These are phyloP conservation scores for Balearica regulorum DNA, from an alignment of 2,797 vertebrate species.

Conservation along the genomic window DNA sequence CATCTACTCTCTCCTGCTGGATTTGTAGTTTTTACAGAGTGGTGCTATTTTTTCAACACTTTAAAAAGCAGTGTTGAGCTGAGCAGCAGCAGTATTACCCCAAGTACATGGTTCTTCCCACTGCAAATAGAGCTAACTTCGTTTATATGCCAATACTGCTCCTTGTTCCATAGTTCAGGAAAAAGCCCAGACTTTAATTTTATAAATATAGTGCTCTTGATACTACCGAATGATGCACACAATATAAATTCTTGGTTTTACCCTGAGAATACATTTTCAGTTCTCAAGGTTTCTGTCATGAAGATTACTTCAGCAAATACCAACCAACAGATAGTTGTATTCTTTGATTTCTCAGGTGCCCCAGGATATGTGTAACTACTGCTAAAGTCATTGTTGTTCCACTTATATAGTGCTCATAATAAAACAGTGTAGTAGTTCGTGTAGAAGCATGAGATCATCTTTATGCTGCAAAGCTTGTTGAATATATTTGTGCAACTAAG, in stretches of 20 bases:
- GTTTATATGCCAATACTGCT: neutral
- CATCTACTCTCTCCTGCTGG: neutral
- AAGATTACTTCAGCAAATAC: neutral
- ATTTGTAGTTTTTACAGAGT: neutral
- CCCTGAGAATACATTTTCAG: neutral
- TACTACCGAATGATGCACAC: rapidly evolving
- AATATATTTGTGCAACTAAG: neutral
- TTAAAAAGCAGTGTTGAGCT: neutral
- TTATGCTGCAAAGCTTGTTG: neutral
- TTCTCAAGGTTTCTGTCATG: neutral
- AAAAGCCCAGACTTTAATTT: neutral
- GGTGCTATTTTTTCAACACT: neutral
- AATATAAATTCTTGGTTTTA: neutral
- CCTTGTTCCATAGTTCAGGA: neutral
- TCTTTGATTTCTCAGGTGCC: neutral
- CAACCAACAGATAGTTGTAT: neutral
- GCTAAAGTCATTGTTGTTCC: neutral
- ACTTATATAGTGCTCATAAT: neutral
- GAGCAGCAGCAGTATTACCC: neutral
- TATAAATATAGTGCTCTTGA: neutral
- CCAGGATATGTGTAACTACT: neutral
- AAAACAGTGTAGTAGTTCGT: neutral
- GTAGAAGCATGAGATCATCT: neutral
- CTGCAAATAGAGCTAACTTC: neutral
- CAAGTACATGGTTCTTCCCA: rapidly evolving